Conservation (phyloP, 2,888 invertebrate genomes). For the Alviniconcha strummeri region DNA sequence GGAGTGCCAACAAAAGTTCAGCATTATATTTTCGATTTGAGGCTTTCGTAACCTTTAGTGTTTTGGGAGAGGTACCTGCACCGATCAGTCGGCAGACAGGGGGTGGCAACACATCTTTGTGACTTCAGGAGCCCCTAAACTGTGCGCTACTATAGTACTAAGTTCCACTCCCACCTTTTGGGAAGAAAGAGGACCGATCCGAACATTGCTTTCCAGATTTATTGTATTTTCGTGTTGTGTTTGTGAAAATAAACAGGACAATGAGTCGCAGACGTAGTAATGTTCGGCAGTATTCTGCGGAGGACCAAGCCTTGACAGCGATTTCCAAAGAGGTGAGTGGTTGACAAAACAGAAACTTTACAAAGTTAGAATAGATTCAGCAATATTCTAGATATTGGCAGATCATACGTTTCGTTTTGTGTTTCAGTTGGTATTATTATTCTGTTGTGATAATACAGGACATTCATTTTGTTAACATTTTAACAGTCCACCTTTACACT, state of each 20-base stretch:
- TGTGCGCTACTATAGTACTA: neutral
- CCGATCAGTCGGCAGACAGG: neutral
- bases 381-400: too few species aligned
- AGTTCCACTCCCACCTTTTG: too few species aligned
- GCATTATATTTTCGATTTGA: neutral
- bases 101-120: neutral
- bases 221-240: neutral
- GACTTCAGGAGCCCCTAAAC: neutral
- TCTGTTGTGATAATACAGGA: too few species aligned
- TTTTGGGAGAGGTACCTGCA: neutral
- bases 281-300: slow-evolving; percentile 89
- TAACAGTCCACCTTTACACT: too few species aligned
- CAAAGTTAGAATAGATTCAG: neutral
- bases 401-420: too few species aligned
- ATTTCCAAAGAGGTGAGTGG: slow-evolving; percentile 94
- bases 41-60: neutral
- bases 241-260: neutral
- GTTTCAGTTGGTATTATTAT: too few species aligned
- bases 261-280: slow-evolving; percentile 81
- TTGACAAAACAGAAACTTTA: too few species aligned
- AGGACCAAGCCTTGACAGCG: slow-evolving; percentile 97
- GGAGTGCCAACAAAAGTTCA: neutral
- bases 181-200: too few species aligned
- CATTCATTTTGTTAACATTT: too few species aligned
- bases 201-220: neutral